A percentile compares a stretch with the other conserved stretches of the same genome.
Conservation (phyloP, 2,113 vertebrate species). For the Gobius niger region DNA sequence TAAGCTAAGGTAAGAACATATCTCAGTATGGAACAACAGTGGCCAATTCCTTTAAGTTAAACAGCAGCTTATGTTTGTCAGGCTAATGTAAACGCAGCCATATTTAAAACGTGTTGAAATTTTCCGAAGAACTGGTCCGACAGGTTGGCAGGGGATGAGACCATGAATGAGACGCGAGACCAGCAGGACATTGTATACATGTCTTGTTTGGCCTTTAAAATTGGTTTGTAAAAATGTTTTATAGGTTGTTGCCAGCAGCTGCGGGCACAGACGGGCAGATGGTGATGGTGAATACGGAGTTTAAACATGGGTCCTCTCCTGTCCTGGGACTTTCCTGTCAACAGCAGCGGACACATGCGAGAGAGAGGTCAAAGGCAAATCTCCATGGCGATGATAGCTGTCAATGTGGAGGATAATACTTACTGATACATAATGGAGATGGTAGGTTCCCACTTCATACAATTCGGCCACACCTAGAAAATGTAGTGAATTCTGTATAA, state of each 20-base stretch:
- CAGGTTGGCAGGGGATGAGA: no score
- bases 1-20: no score
- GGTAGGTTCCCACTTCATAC: slow-evolving; percentile 21
- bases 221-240: slow-evolving; percentile 2
- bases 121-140: background rate
- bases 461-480: no score
- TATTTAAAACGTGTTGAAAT: background rate
- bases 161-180: background rate
- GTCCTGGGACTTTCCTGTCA: background rate
- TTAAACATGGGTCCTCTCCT: background rate
- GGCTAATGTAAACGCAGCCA: background rate
- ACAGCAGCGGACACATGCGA: slow-evolving; percentile 3
- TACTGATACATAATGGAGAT: slow-evolving; percentile 22
- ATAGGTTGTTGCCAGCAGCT: background rate
- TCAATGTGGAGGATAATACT: slow-evolving; percentile 14
- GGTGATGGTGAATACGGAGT: background rate
- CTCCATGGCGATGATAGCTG: background rate
- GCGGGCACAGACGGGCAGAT: background rate
- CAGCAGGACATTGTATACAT: slow-evolving; percentile 2
- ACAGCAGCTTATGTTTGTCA: background rate
- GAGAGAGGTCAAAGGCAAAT: background rate
- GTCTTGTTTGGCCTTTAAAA: slow-evolving; percentile 1
- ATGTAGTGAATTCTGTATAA: no score
- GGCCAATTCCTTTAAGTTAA: no score
- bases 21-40: no score